Evolutionary conservation across 2,888 invertebrate species (phyloP), one percentile per base, ranked within the genome.

Genomic region (Bugula neritina): DNA sequence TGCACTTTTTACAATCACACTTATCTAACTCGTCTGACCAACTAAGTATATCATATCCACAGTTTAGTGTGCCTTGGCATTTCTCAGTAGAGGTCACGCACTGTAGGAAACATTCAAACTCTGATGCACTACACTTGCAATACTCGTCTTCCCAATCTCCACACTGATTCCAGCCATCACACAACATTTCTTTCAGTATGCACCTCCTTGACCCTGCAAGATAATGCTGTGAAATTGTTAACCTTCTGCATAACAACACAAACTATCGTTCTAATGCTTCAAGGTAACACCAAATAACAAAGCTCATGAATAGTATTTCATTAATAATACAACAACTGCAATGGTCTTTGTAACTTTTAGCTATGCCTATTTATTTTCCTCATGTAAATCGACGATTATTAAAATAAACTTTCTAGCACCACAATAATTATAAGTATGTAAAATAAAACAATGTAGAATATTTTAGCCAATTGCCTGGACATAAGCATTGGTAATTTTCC

Each of bases 131-230:
- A 57, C 57, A 57, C 23, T 10, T 25, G 23, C 57, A 57, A 23
- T 10, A 10, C 23, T 57, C 57, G 23, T 57, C 57, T 27, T 57
- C 57, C 57, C 57, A 57, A 27, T 57, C 57, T 57, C 57, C 57
- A n/a, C 57, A 57, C 5, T 57, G 57, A 57, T 57, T 57, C 57
- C 57, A 57, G 13, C 57, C 57, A 23, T 57, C 57, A 57, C 57
- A 57, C 23, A 57, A 27, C 57, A 57, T 57, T 3, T 57, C 57
- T 57, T n/a, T 57, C 5, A 57, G 57, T 3, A 57, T 57, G 27
- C 57, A 57, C 27, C 27, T 57, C 5, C 27, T 23, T 57, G 57
- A 57, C 5, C 57, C 57, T 57, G 57, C 23, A 27, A 23, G 5
- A 57, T 25, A 25, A 23, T 17, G 57, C n/a, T n/a, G n/a, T n/a